Evolutionary conservation across 2,888 invertebrate species (phyloP).

Genomic region (Acanthosepion lycidas): DNA sequence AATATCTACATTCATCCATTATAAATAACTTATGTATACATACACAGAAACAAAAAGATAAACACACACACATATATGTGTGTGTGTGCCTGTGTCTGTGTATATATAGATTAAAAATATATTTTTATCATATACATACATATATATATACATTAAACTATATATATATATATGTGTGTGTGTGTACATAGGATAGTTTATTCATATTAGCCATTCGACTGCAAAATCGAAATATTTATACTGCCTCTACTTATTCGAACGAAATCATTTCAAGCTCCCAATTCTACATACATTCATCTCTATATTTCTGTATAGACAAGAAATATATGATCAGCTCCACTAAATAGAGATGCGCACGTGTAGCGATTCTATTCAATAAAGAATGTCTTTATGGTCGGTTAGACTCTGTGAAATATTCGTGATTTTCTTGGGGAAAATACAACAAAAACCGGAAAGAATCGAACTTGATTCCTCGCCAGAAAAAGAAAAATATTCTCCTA

Average conservation of each 20-base stretch:
- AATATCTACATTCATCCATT: background rate
- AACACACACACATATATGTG: too few species aligned
- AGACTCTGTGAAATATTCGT: background rate
- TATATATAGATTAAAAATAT: too few species aligned
- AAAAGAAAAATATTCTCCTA: background rate
- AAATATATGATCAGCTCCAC: background rate
- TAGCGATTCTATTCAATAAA: background rate
- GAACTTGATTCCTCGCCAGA: background rate
- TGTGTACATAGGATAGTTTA: background rate
- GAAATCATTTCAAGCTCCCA: background rate
- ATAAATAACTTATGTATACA: background rate
- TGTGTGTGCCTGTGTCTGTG: too few species aligned
- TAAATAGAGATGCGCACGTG: background rate
- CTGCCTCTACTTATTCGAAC: background rate
- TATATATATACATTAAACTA: too few species aligned
- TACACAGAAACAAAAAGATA: background rate
- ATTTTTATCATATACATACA: too few species aligned
- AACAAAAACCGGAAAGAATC: background rate
- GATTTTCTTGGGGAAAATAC: background rate
- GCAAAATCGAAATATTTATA: background rate
- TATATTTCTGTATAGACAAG: background rate
- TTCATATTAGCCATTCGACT: background rate
- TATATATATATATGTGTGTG: too few species aligned
- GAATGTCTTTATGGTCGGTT: background rate
- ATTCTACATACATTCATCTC: background rate